These are phyloP conservation scores for Dynastes tityus DNA, from an alignment of 2,888 invertebrate species.

Conservation along the genomic window DNA sequence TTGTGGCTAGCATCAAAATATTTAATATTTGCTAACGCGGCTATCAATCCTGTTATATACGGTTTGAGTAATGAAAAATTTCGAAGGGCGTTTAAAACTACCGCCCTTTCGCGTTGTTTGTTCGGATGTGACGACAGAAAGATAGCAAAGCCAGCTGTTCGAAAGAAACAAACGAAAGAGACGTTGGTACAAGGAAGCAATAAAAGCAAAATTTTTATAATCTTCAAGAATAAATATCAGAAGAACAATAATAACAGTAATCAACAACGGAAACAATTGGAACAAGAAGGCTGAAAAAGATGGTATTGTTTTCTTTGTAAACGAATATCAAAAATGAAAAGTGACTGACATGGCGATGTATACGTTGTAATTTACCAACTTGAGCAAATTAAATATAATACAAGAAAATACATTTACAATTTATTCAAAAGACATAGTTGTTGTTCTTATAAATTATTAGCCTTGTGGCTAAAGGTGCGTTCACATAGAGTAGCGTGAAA, in stretches of 20 bases:
- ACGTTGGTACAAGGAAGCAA: conserved; percentile 49
- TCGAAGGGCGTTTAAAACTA: conserved; percentile 75
- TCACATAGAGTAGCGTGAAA: no score
- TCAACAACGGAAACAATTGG: background rate
- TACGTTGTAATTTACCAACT: no score
- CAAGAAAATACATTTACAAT: no score
- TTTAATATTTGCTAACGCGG: conserved; percentile 81
- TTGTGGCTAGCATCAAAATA: conserved; percentile 82
- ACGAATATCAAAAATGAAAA: no score
- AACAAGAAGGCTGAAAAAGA: background rate
- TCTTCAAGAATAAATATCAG: conserved; percentile 50
- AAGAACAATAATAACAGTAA: conserved; percentile 32
- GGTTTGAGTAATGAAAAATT: conserved; percentile 83
- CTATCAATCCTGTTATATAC: conserved; percentile 85
- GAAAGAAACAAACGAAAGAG: conserved; percentile 51
- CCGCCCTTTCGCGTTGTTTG: conserved; percentile 41
- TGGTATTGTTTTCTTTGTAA: no score
- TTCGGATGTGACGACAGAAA: conserved; percentile 48
- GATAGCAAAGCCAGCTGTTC: conserved; percentile 2
- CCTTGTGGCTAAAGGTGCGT: no score
- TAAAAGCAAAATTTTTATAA: conserved; percentile 54
- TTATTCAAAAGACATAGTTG: no score
- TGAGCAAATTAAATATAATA: no score
- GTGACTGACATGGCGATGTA: no score
- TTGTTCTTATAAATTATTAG: no score